Evolutionary conservation across 2,888 invertebrate species (phyloP), one percentile per base, ranked within the genome.

Genomic region (Andrena praecox): DNA sequence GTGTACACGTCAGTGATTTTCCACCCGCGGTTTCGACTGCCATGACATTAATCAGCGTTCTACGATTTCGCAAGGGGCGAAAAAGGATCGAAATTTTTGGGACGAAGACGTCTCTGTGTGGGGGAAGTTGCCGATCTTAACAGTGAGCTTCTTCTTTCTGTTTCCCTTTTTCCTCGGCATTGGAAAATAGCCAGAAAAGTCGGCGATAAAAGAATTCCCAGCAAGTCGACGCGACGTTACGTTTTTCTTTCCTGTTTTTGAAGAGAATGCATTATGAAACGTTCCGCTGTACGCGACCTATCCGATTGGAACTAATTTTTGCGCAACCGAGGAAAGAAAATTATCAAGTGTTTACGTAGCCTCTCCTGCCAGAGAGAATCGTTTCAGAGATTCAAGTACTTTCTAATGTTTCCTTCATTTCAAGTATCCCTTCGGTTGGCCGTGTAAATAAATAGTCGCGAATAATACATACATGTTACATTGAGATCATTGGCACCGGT

Each of bases 251-350:
- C 59, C 66, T 20, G 31, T 52, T 62, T 67, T 50, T 69, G 27
- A 48, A 16, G 60, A 54, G 52, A 79, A 69, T 16, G 59, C 79
- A 68, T 82, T 82, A 74, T 60, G 82, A 80, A 80, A 80, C 82
- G 77, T 80, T 77, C 69, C 80, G 80, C 33, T 67, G 67, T 50
- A 68, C 29, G 56, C 54, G 54, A 50, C 16, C 59, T 73, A 62
- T 72, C 77, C 80, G 69, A 67, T 80, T 50, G 73, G 70, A 80
- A 69, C 70, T 60, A 66, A 80, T 82, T 80, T 83, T 80, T 80
- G 73, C 73, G 82, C 73, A 83, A 83, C 70, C 56, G 20, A 69
- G 24, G 71, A 59, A 80, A 80, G 80, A 77, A 77, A 83, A 77
- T 76, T 77, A 63, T 69, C 29, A 48, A 56, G 8, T 50, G 70